Base-by-base conservation (phyloP, 37 sponge, comb jelly and placozoan genomes). In the Ianthella basta region DNA sequence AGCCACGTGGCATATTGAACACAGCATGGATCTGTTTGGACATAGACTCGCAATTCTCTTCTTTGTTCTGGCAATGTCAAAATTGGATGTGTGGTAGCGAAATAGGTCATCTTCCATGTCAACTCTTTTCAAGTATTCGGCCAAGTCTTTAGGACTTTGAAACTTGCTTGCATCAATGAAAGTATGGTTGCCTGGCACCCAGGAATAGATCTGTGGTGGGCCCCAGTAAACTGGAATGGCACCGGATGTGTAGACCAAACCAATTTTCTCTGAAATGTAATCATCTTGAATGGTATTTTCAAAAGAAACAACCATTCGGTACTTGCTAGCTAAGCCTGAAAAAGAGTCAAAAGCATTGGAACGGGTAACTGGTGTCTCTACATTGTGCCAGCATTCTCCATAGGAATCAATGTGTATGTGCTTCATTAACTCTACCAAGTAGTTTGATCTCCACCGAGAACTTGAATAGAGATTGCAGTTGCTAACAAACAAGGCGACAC, bases 171-270 rank as follows among this genome's bases (percentile, higher is more conserved):
- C 40, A 19, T 72, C 73, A 38, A 72, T 72, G 19, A 72, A 72
- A 29, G 73, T 72, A 40, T 72, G 73, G 40, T 72, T 37, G 19
- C 73, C 73, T 37, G 73, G 73, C 13, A 72, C 73, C 73, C 73
- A 72, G 4, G 23, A 30, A 29, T 72, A 72, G 13, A 72, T 72
- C 8, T 72, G 40, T 12, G 73, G 39, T 23, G 73, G 73, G 19
- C 73, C 73, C 73, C 73, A 72, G 73, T 72, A 72, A 8, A 72
- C 73, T 4, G 73, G 73, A 34, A 72, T 72, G 40, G 73, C 73
- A 38, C 73, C 73, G 20, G 32, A 30, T 40, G 19, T 20, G 73
- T 72, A 72, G 37, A 19, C 39, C 4, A 13, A 13, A 21, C 16
- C 32, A 30, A 72, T 72, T 19, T 72, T 72, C 19, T 72, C 73